Evolutionary conservation across 2,113 vertebrate genomes (phyloP), one percentile per base, ranked within the genome.

Genomic region (Petromus typicus): DNA sequence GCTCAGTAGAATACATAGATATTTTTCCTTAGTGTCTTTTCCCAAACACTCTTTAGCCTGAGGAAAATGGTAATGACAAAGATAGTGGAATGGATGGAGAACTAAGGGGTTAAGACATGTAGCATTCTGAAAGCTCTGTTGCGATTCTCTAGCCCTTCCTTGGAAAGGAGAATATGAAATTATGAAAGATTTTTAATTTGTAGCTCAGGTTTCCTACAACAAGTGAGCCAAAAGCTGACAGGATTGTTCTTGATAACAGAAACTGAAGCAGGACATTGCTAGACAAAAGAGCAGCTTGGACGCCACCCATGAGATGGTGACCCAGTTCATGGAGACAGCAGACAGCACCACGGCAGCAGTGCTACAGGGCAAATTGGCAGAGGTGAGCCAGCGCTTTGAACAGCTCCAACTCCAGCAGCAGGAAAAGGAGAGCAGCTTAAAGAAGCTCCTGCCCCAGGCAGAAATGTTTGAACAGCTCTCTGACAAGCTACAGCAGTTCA

Each of bases 211-310:
- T 45, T 89, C 32, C 59, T 83, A 8, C 37, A 79, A 90, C 96
- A 95, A 90, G 20, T 95, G 73, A 83, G 7, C 86, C 83, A 30
- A 80, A 61, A 92, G 30, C 67, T 97, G 76, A 97, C 63, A 20
- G 2, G 40, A 56, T 7, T 96, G 75, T 64, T 97, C 2, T 92
- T 97, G 51, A 7, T 93, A 20, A 0, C 98, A 99, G 99, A 99
- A 99, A 99, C 98, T 99, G 83, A 99, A 99, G 30, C 99, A 99
- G 98, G 99, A 99, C 98, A 98, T 99, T 1, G 98, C 99, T 85
- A 98, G 99, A 86, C 98, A 99, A 73, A 99, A 98, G 97, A 99
- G 99, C 98, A 99, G 99, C 61, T 98, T 99, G 94, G 99, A 99
- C 1, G 99, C 99, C 79, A 99, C 99, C 0, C 98, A 98, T 0